phyloP scores from a whole-genome alignment of 2,888 invertebrate species.

The Busseola fusca region DNA sequence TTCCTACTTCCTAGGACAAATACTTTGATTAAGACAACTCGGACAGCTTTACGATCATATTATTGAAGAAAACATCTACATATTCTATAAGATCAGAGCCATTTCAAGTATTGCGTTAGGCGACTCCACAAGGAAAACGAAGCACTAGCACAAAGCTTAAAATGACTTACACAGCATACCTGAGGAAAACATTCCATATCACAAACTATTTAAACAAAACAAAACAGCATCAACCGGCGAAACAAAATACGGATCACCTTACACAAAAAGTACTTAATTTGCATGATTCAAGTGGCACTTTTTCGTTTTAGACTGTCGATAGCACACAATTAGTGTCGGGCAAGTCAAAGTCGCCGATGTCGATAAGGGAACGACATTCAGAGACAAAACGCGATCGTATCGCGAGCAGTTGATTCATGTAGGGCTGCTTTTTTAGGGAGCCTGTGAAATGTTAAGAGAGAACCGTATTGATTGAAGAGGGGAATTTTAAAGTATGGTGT shows the following conservation, averaged over 20 bases:
- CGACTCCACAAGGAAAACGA: neutral
- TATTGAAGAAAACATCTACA: neutral
- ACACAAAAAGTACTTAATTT: conserved; percentile 69
- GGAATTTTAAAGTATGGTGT: conserved; percentile 8
- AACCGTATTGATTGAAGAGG: conserved; percentile 27
- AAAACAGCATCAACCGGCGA: conserved; percentile 25
- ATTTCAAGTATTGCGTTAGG: conserved; percentile 1
- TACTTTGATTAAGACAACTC: neutral
- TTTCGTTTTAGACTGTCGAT: conserved; percentile 73
- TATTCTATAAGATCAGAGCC: neutral
- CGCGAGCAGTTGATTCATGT: conserved; percentile 63
- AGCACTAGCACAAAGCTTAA: neutral
- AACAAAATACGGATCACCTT: conserved; percentile 39
- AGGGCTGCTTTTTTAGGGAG: conserved; percentile 60
- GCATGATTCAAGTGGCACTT: conserved; percentile 73
- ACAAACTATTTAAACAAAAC: conserved; percentile 43
- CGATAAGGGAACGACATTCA: conserved; percentile 82
- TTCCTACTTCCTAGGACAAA: neutral
- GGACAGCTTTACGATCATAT: neutral
- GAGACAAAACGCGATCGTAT: conserved; percentile 86
- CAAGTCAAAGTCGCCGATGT: conserved; percentile 78
- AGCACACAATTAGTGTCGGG: conserved; percentile 86
- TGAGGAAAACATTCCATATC: conserved; percentile 27
- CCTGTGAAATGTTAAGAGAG: conserved; percentile 24
- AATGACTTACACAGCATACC: conserved; percentile 12